Evolutionary conservation across 2,797 vertebrate genomes (phyloP).

Genomic region (Channallabes apus): DNA sequence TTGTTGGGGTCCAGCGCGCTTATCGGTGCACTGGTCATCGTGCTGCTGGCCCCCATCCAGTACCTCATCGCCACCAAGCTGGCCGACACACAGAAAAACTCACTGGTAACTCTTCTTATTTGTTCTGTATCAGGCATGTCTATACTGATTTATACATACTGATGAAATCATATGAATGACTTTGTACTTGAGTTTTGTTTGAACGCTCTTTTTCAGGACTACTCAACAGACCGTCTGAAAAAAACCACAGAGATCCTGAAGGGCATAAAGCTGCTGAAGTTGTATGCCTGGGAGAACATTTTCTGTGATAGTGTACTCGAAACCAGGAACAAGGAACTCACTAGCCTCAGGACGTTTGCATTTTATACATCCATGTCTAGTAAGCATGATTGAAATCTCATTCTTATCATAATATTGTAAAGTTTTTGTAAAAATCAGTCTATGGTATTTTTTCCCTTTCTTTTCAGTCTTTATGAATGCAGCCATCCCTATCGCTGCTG

Average conservation of each 20-base stretch:
- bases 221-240: slow-evolving; percentile 95
- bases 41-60: slow-evolving; percentile 90
- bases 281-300: slow-evolving; percentile 97
- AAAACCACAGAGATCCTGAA: slow-evolving; percentile 96
- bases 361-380: slow-evolving; percentile 96
- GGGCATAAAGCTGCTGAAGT: slow-evolving; percentile 94
- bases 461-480: slow-evolving; percentile 95
- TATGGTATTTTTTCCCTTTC: slow-evolving; percentile 52
- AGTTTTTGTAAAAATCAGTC: not conserved
- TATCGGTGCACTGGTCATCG: slow-evolving; percentile 90
- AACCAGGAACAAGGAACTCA: slow-evolving; percentile 90
- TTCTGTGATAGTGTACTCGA: slow-evolving; percentile 94
- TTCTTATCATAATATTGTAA: not conserved
- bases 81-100: slow-evolving; percentile 93
- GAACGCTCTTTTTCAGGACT: slow-evolving; percentile 76
- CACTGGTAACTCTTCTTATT: slow-evolving; percentile 79
- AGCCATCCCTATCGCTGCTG: slow-evolving; percentile 94
- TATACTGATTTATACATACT: not conserved
- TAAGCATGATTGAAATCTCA: slow-evolving; percentile 65
- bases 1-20: slow-evolving; percentile 84
- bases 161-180: not conserved
- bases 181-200: not conserved
- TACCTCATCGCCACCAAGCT: slow-evolving; percentile 97
- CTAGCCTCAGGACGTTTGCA: slow-evolving; percentile 91
- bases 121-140: not conserved